Base-by-base conservation (phyloP, 2,888 invertebrate species). In the Perizoma affinitatum region DNA sequence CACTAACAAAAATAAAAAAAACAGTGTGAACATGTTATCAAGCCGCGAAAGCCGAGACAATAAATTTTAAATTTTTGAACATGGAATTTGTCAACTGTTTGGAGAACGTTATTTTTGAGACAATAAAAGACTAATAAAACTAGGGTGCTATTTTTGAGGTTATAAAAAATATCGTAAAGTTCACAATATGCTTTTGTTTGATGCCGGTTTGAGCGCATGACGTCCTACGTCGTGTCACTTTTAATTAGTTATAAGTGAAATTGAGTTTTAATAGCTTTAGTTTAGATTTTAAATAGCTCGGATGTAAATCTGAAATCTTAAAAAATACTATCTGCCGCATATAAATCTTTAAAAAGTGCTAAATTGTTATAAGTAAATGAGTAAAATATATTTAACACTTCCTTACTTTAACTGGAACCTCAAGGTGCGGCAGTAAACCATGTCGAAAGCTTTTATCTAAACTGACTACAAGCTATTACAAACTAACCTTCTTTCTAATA, bases 41-140 rank as follows among this genome's bases (percentile, higher is more conserved):
- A 55, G 42, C 54, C 59, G 62, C 59, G 55, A 59, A 54, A 56
- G 44, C 45, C 22, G 40, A 10, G 11, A 44, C 22, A 33, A 56
- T 49, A 65, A 58, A 55, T 7, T 45, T n/a, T 56, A 5, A 51
- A 62, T 59, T 57, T 66, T 54, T 38, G 59, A 60, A 55, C 54
- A 52, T 54, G n/a, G 54, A 61, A 55, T 52, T 58, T 56, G 65
- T 63, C 54, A 65, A 63, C 50, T 50, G 33, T 38, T n/a, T 42
- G n/a, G 8, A 42, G 0, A 46, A 50, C 49, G 51, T 47, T 57
- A 44, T 53, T 60, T 55, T 48, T 51, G 49, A 58, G 61, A 72
- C 72, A 72, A 71, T 72, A 76, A 75, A 72, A 76, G 72, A 69
- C 71, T 71, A 73, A 74, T 79, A 76, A 76, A 77, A 72, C 65